Base-by-base conservation (phyloP, 2,888 invertebrate species). In the Conistra vaccinii region DNA sequence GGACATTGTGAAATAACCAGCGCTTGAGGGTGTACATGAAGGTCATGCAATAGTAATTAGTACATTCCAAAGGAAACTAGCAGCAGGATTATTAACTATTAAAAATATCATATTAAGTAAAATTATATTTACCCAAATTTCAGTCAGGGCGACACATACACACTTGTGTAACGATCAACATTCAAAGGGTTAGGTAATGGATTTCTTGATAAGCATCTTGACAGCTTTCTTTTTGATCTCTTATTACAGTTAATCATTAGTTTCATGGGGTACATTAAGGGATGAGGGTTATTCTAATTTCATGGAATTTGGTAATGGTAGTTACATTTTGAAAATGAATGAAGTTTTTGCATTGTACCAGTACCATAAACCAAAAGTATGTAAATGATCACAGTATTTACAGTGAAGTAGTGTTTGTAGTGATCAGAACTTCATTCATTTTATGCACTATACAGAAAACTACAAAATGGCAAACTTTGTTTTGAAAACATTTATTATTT, bases 81-180 rank as follows among this genome's bases (percentile, higher is more conserved):
- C 93, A 95, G 95, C 95, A 91, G 93, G 93, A 90, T 92, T 92
- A 93, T 93, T 92, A 91, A 93, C 93, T 94, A 94, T 92, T 88
- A 90, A 92, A 93, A 90, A 90, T 89, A 89, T 91, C 73, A 85
- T 94, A 95, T 94, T 93, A 95, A 94, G 91, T 93, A 94, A 95
- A 89, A 95, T 93, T 91, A 96, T 96, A 96, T 95, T 96, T 96
- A 96, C 96, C 96, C 95, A 95, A 93, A 93, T 92, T 91, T 94
- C 93, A 90, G 93, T 95, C 94, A 95, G 95, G 95, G 95, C 93
- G 94, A 95, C 95, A 95, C 95, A 96, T 92, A 95, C 94, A 94
- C 94, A 94, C 93, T 94, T 93, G 93, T 91, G 91, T 93, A 92
- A 91, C 89, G 93, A 92, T 93, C 91, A 92, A 93, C 92, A 93